Percentiles rank a stretch among this genome's conserved stretches.
These are phyloP conservation scores for Cosmia trapezina DNA, from an alignment of 2,888 invertebrate genomes.

Conservation along the genomic window DNA sequence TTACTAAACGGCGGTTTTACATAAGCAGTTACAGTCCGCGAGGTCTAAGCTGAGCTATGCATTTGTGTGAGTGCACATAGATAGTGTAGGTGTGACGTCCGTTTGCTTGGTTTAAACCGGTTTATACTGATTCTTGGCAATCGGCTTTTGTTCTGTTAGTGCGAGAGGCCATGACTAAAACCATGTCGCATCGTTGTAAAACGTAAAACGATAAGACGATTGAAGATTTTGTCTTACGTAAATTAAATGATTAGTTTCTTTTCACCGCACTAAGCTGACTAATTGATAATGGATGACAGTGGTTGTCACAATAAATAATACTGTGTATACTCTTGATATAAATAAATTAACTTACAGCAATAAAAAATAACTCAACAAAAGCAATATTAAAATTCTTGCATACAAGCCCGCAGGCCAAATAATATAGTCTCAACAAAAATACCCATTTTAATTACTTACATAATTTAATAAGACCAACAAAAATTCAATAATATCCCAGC, in stretches of 20 bases:
- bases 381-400: constrained; percentile 30
- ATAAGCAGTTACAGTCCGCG: background rate
- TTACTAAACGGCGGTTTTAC: background rate
- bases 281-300: background rate
- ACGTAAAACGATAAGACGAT: too few species aligned
- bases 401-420: constrained; percentile 22
- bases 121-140: too few species aligned
- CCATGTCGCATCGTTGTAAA: too few species aligned
- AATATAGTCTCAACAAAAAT: constrained; percentile 21
- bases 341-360: background rate
- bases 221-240: too few species aligned
- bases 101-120: too few species aligned
- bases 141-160: too few species aligned
- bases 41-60: too few species aligned
- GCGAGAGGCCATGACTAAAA: too few species aligned
- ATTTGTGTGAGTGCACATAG: too few species aligned
- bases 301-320: background rate
- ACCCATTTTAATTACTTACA: constrained; percentile 46
- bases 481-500: constrained; percentile 42
- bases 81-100: too few species aligned
- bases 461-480: constrained; percentile 19
- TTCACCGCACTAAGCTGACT: background rate
- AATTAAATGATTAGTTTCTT: background rate
- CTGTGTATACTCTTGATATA: background rate
- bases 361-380: constrained; percentile 13